phyloP scores from a whole-genome alignment of 2,113 vertebrate genomes.

The Grus americana region DNA sequence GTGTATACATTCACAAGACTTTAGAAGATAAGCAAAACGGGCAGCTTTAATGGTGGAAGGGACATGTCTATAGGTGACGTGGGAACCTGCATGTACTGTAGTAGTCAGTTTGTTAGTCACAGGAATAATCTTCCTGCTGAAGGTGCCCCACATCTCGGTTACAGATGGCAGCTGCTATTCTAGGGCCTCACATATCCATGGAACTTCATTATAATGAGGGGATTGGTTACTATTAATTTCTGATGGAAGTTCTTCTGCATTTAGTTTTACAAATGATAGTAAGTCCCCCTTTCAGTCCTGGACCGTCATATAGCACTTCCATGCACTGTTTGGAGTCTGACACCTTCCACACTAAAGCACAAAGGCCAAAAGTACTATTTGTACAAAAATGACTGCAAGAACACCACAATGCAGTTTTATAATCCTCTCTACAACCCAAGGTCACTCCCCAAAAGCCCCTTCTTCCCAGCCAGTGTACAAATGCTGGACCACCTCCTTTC shows the following conservation, averaged over 20 bases:
- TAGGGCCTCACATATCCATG: background rate
- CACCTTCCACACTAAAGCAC: background rate
- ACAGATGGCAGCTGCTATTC: background rate
- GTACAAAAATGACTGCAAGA: background rate
- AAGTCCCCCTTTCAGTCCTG: background rate
- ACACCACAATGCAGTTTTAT: background rate
- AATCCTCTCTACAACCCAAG: background rate
- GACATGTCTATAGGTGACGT: background rate
- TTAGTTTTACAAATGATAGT: background rate
- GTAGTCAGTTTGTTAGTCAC: slow-evolving; percentile 12
- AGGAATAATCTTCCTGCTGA: background rate
- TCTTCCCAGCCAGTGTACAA: background rate
- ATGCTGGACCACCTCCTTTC: background rate
- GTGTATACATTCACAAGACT: background rate
- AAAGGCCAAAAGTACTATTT: background rate
- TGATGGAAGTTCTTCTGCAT: background rate
- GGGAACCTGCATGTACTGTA: background rate
- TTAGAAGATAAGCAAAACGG: background rate
- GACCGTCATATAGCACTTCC: background rate
- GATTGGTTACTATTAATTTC: background rate
- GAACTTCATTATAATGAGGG: background rate
- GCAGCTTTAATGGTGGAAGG: background rate
- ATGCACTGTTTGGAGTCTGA: accelerated
- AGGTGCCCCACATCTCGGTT: background rate
- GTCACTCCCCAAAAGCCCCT: background rate